Evolutionary conservation across 2,797 vertebrate species (phyloP), one percentile per base, ranked within the genome.

Genomic region (Hoplostethus mediterraneus): DNA sequence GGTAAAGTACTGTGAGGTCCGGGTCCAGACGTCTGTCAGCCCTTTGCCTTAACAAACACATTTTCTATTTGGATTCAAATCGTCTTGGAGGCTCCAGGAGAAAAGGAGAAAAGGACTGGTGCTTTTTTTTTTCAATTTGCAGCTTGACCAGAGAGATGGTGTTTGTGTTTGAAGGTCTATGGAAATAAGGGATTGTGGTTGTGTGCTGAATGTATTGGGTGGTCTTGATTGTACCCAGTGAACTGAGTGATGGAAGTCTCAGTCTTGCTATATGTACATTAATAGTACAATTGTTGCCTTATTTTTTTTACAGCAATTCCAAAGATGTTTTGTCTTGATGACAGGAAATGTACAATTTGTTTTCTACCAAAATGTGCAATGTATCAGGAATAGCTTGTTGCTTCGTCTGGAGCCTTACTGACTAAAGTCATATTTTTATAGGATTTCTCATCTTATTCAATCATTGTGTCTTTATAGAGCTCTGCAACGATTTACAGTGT

Each of bases 371-470:
- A 31, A 13, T 45, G 36, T 45, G 25, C 45, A 31, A 13, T 45
- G 36, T 45, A 31, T 51, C 12, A 68, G 53, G 52, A 57, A 47
- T 28, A 16, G 13, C 42, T 56, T 31, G 21, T 31, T 30, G 28
- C 13, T 4, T 49, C 28, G 38, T 17, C 12, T 12, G 21, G 10
- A 25, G 31, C 66, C 13, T 48, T 70, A 28, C 47, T 40, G 10
- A 70, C n/a, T n/a, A n/a, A n/a, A n/a, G n/a, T n/a, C 71, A 56
- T 83, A 51, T 84, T 65, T 87, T 66, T 74, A 17, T 69, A 57
- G 10, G 47, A 44, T 47, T 55, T 63, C 2, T 67, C 21, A 44
- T 28, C 6, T 53, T 16, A 49, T 61, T 71, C 33, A 44, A 53
- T 11, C n/a, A 31, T 57, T n/a, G n/a, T 54, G 55, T 38, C 63